Evolutionary conservation across 2,113 vertebrate genomes (phyloP), one percentile per base, ranked within the genome.

Genomic region (Maccullochella peelii): DNA sequence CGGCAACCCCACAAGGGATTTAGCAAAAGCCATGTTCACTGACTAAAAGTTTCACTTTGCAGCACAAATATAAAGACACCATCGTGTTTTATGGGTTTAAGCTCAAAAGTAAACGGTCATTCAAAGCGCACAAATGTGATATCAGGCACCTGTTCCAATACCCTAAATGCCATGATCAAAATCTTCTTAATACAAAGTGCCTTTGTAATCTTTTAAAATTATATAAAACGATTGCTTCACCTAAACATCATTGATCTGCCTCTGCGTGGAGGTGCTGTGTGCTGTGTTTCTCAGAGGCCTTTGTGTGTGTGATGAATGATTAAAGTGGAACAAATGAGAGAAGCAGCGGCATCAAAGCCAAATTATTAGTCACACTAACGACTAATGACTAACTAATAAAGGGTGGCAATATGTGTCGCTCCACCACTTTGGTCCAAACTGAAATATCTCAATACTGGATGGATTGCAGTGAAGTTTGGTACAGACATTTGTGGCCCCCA

Each of bases 41-140:
- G 50, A 89, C 68, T 82, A 59, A 80, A 85, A 66, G 88, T 72
- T 52, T 82, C 61, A 68, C 57, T 89, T 75, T 79, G 63, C 55
- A 88, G 62, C 11, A 74, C 72, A 82, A 87, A 91, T 59, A 85
- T 30, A 57, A 54, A 76, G 30, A 27, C 23, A 61, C 18, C 16
- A 16, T 15, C 23, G 71, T 44, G 16, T 83, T 50, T 72, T 27
- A 27, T 21, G 10, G 21, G 38, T 61, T 79, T 59, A 80, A 77
- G 68, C 75, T 52, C 18, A 66, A 79, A 82, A 68, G 82, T 55
- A 82, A 87, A 90, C 4, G 33, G 55, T 10, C 55, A 59, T 47
- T 63, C 10, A 49, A 47, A 68, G 20, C 63, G 21, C 23, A 47
- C 57, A 27, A 40, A 71, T 2, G n/a, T 20, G 62, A 1, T 23